Conservation (phyloP, 1,140 invertebrate species). For the Zaprionus africanus region DNA sequence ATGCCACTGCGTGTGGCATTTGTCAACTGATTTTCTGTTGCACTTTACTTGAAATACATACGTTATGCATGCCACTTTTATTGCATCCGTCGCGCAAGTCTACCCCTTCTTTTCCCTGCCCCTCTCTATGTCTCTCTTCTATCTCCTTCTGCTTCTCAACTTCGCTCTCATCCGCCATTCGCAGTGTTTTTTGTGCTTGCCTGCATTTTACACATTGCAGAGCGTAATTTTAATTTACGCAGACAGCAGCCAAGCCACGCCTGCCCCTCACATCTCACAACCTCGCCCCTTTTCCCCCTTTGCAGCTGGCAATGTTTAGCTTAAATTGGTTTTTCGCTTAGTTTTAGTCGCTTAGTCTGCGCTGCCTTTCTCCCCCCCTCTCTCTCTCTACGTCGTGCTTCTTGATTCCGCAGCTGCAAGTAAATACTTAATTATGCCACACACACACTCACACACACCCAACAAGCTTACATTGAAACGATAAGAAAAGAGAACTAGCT, state of each 20-base stretch:
- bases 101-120: not conserved
- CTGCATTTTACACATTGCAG: slow-evolving; percentile 71
- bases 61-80: slow-evolving; percentile 70
- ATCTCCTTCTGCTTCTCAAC: not conserved
- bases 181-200: slow-evolving; percentile 57
- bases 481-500: not conserved
- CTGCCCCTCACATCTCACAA: too few relatives aligned
- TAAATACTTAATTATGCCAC: slow-evolving; percentile 77
- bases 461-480: not conserved
- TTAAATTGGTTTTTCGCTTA: slow-evolving; percentile 77
- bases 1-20: slow-evolving; percentile 62
- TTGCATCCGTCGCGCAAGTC: slow-evolving; percentile 55
- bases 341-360: slow-evolving; percentile 55
- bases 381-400: slow-evolving; percentile 32
- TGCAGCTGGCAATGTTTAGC: slow-evolving; percentile 60
- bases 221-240: slow-evolving; percentile 67
- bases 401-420: slow-evolving; percentile 68
- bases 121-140: not conserved
- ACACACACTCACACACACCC: slow-evolving; percentile 22
- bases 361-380: slow-evolving; percentile 23
- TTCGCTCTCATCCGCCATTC: slow-evolving; percentile 6
- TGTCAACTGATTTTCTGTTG: slow-evolving; percentile 78
- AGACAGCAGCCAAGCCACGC: slow-evolving; percentile 52
- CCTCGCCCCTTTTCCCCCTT: not conserved
- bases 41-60: slow-evolving; percentile 69